These are phyloP conservation scores for Brachyhypopomus gauderio DNA, from an alignment of 2,113 vertebrate species.

Conservation along the genomic window DNA sequence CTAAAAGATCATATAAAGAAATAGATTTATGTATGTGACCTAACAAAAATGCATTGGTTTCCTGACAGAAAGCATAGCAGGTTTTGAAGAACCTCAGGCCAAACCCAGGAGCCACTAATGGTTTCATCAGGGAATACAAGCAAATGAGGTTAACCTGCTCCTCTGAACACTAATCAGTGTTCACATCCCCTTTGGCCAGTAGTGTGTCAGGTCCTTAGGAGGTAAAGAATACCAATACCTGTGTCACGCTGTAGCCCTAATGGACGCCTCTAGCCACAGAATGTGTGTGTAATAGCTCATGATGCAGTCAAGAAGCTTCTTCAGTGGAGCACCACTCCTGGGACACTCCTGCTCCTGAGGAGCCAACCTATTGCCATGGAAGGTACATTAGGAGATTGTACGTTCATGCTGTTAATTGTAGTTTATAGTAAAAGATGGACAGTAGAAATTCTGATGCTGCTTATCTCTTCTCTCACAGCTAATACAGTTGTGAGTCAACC, in stretches of 20 bases:
- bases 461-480: too few species aligned
- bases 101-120: constrained; percentile 58
- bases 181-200: background rate
- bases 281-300: constrained; percentile 62
- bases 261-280: constrained; percentile 48
- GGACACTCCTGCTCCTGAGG: constrained; percentile 64
- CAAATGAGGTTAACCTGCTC: constrained; percentile 63
- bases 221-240: constrained; percentile 63
- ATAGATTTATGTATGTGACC: too few species aligned
- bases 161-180: constrained; percentile 28
- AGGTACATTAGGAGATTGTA: constrained; percentile 56
- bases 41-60: too few species aligned
- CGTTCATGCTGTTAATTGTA: too few species aligned
- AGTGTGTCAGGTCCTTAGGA: background rate
- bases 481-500: too few species aligned
- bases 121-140: constrained; percentile 70
- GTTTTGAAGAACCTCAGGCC: constrained; percentile 62
- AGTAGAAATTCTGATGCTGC: too few species aligned
- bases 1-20: too few species aligned
- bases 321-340: too few species aligned
- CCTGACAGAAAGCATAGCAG: constrained; percentile 47
- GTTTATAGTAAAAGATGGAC: too few species aligned
- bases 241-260: constrained; percentile 30
- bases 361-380: constrained; percentile 61
- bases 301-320: too few species aligned